Conservation (phyloP, 2,888 invertebrate genomes). For the Drosophila atroscutellata region DNA sequence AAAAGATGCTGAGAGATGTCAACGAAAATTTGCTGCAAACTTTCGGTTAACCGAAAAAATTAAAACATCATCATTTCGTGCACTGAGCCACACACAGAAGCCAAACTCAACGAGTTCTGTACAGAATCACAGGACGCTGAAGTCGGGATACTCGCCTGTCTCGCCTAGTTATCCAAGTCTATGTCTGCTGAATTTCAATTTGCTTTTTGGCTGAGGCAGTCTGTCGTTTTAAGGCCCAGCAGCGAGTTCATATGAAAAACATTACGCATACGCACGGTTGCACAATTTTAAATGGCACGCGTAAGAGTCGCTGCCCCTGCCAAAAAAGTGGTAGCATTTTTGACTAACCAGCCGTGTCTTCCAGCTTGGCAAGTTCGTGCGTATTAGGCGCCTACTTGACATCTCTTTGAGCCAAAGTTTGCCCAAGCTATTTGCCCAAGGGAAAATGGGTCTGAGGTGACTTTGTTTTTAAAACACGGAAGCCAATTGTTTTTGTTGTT, state of each 20-base stretch:
- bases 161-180: conserved; percentile 49
- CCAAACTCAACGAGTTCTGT: conserved; percentile 55
- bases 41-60: conserved; percentile 78
- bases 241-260: conserved; percentile 76
- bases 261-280: conserved; percentile 79
- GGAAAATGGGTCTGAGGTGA: conserved; percentile 40
- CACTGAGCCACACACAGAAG: conserved; percentile 66
- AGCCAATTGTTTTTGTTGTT: conserved; percentile 53
- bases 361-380: conserved; percentile 52
- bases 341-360: conserved; percentile 74
- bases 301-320: conserved; percentile 53
- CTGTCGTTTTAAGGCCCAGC: conserved; percentile 59
- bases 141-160: conserved; percentile 20
- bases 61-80: conserved; percentile 79
- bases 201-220: conserved; percentile 37
- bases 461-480: conserved; percentile 58
- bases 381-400: conserved; percentile 73
- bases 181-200: conserved; percentile 77
- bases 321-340: conserved; percentile 43
- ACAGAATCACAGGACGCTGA: conserved; percentile 22
- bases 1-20: conserved; percentile 45
- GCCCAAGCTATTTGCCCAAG: conserved; percentile 52
- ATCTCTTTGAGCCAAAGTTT: conserved; percentile 70
- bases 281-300: conserved; percentile 80
- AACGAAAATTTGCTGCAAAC: conserved; percentile 62